Conservation (phyloP, 2,888 invertebrate species). For the Acronicta aceris region DNA sequence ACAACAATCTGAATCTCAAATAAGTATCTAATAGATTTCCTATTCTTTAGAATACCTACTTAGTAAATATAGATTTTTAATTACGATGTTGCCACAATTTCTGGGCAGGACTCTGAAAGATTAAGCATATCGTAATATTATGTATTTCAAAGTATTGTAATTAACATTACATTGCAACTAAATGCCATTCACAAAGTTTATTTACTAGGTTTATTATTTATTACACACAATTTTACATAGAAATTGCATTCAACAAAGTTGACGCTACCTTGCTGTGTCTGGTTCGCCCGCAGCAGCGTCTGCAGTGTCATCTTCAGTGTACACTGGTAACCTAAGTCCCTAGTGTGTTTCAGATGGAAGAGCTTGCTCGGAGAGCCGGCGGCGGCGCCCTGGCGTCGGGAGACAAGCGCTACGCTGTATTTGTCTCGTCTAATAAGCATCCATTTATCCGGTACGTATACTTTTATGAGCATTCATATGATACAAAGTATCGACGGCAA, state of each 20-base stretch:
- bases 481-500: too few species aligned
- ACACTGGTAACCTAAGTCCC: constrained; percentile 71
- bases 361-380: constrained; percentile 78
- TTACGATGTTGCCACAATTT: too few species aligned
- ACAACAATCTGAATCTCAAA: too few species aligned
- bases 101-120: too few species aligned
- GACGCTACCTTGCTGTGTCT: constrained; percentile 36
- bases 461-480: constrained; percentile 20
- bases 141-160: too few species aligned
- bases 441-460: constrained; percentile 77
- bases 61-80: too few species aligned
- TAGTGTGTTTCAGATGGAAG: constrained; percentile 85
- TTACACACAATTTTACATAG: not conserved
- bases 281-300: constrained; percentile 33
- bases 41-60: too few species aligned
- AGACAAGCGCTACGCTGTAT: constrained; percentile 78
- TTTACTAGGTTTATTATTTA: too few species aligned
- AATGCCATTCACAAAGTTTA: not conserved
- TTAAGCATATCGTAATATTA: too few species aligned
- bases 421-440: constrained; percentile 70
- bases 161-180: not conserved
- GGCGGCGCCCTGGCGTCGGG: constrained; percentile 79
- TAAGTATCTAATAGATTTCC: too few species aligned
- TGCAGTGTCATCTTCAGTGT: not conserved
- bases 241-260: constrained; percentile 11